Evolutionary conservation across 2,113 vertebrate species (phyloP), one percentile per base, ranked within the genome.

Genomic region (Onychorhynchus coronatus): DNA sequence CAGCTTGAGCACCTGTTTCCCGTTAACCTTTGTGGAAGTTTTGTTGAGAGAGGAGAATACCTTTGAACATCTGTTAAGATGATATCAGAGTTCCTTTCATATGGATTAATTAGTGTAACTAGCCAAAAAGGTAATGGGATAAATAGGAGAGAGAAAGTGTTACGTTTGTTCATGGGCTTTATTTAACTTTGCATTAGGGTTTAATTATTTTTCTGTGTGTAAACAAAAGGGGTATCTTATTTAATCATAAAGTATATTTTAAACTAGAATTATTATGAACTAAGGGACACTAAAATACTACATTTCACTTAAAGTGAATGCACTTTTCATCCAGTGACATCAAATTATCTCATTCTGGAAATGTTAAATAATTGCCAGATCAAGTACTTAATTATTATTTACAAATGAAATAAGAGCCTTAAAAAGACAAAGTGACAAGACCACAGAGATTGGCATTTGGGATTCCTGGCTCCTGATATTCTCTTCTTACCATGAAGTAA

Each of bases 11-110:
- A 70, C 18, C 28, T 62, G 7, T 49, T 55, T 95, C 52, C 73
- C 79, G 74, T 94, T 93, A 95, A 72, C 78, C 35, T 71, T 89
- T 49, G 62, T 70, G 81, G 75, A 85, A 91, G 93, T 96, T 97
- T 86, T 70, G 65, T 93, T 75, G 85, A 78, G 73, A 23, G 39
- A 59, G 22, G 31, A 66, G 22, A 68, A 44, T 70, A 35, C 1
- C 1, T 35, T 66, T 46, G 61, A 86, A 42, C 52, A 53, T 70
- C 77, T 72, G 47, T 58, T 82, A 77, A 78, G n/a, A 71, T 68
- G 33, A 13, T 65, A 66, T 81, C 21, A n/a, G 46, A 80, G 14
- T 82, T 80, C 33, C n/a, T 81, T 68, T 85, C 65, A 23, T 66
- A 19, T 73, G 53, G 80, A 61, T 82, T 93, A 27, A 33, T 93